Evolutionary conservation across 2,888 invertebrate genomes (phyloP).

Genomic region (Acrobeloides nanus): DNA sequence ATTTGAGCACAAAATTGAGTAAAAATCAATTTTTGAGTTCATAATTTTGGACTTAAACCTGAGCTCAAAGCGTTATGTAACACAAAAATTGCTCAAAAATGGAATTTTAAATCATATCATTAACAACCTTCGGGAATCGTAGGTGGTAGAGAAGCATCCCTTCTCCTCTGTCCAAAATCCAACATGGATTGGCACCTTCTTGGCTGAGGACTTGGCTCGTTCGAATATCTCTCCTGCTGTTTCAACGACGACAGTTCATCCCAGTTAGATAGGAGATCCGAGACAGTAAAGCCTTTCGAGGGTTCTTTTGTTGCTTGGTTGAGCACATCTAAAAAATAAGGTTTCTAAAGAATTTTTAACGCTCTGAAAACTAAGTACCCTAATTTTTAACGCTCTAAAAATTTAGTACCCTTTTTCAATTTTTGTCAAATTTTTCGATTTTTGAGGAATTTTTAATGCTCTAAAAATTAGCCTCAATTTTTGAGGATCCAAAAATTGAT

Average conservation of each 20-base stretch:
- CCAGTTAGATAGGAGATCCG: constrained; percentile 35
- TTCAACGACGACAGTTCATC: constrained; percentile 20
- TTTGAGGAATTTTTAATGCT: too few relatives aligned
- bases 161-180: constrained; percentile 13
- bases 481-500: too few relatives aligned
- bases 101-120: too few relatives aligned
- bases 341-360: constrained; percentile 9
- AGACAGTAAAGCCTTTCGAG: constrained; percentile 25
- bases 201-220: constrained; percentile 21
- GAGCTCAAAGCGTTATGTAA: too few relatives aligned
- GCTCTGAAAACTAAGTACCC: constrained; percentile 6
- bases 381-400: constrained; percentile 4
- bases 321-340: constrained; percentile 20
- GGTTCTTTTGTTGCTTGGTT: constrained; percentile 23
- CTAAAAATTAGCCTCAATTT: too few relatives aligned
- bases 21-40: too few relatives aligned
- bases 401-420: neutral
- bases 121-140: constrained; percentile 21
- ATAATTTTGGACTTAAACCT: too few relatives aligned
- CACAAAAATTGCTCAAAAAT: too few relatives aligned
- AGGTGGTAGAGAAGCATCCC: constrained; percentile 24
- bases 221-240: neutral
- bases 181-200: constrained; percentile 28
- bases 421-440: too few relatives aligned
- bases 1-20: too few relatives aligned